Base-by-base conservation (phyloP, 2,113 vertebrate species). In the Amblyopsis rosae region DNA sequence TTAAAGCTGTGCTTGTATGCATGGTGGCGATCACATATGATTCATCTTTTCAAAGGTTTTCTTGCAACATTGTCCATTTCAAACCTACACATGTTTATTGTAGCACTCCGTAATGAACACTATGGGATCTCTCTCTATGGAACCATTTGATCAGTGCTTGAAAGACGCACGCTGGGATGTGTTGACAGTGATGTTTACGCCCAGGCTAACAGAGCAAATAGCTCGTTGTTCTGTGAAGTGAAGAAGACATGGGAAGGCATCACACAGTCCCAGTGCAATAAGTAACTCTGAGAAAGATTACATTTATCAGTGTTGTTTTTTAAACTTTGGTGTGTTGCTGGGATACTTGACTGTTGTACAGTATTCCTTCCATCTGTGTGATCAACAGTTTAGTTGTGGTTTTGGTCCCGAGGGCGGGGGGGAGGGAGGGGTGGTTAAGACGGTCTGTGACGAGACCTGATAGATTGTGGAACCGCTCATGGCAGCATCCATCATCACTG, bases 71-170 rank as follows among this genome's bases (percentile, higher is more conserved):
- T 80, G 65, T 81, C 82, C 73, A 85, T 79, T 82, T 74, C 65
- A 86, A 68, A 79, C 82, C 79, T 17, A 67, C 60, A 48, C 64
- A 76, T 54, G 68, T 76, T 73, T 71, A 56, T 70, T 72, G 66
- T 73, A 26, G 55, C 56, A 72, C 70, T 73, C 72, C 78, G 84
- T 84, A 73, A 69, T 54, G 69, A 65, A 70, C 69, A 79, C 26
- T 26, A 63, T 76, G 75, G 75, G 82, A 76, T 72, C 69, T 68
- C 50, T 70, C 72, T 84, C 62, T 87, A 64, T 26, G 67, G 77
- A 75, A n/a, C 71, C 76, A 76, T 88, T 88, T 83, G 84, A 84
- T 84, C 81, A 81, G 74, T 56, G 62, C 82, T 83, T 78, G 81
- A 86, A 81, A 81, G 73, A 80, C 76, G 67, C 83, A 72, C 59